Evolutionary conservation across 2,113 vertebrate species (phyloP).

Genomic region (Rana temporaria): DNA sequence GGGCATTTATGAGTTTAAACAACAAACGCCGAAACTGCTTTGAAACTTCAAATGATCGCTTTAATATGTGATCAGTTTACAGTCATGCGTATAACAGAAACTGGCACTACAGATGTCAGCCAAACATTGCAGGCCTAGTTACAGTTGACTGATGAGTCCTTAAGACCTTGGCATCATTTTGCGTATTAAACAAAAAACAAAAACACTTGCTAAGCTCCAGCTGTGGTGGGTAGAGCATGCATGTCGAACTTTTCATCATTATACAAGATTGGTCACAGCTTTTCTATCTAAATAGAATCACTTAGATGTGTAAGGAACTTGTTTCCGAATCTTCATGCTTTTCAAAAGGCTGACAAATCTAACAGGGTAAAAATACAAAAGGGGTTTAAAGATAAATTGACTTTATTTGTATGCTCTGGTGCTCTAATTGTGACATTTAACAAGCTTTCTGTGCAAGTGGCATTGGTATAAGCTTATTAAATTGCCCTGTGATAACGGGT

Average conservation of each 20-base stretch:
- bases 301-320: background rate
- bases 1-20: background rate
- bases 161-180: background rate
- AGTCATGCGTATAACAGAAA: background rate
- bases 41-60: background rate
- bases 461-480: background rate
- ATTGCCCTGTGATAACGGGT: too few relatives aligned
- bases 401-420: background rate
- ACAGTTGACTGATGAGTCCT: slow-evolving; percentile 5
- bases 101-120: background rate
- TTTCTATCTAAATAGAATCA: background rate
- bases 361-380: background rate
- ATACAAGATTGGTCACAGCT: slow-evolving; percentile 17
- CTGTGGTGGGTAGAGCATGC: background rate
- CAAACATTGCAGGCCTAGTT: background rate
- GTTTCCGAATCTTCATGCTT: background rate
- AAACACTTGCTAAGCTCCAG: background rate
- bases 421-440: background rate
- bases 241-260: background rate
- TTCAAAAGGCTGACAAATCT: background rate
- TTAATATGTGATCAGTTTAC: background rate
- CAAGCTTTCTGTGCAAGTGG: background rate
- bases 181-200: background rate
- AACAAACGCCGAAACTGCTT: background rate
- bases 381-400: background rate